Conservation (phyloP, 2,113 vertebrate genomes). For the Diglossa brunneiventris region DNA sequence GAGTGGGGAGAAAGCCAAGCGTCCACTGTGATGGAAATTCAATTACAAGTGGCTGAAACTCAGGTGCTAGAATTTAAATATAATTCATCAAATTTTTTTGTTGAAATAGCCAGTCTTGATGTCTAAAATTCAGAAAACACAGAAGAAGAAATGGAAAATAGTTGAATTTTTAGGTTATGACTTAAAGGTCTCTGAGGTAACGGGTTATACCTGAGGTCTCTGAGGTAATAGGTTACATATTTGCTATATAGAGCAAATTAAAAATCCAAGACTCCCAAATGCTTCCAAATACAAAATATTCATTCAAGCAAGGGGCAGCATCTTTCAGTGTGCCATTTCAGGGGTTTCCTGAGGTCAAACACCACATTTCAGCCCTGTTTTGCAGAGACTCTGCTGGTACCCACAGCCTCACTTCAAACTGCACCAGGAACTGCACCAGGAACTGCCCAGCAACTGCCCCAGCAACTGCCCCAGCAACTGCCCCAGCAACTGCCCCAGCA, state of each 20-base stretch:
- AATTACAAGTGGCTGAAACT: not conserved
- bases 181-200: not conserved
- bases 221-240: not conserved
- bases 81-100: not conserved
- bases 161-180: not conserved
- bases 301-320: not conserved
- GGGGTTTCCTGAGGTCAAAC: not conserved
- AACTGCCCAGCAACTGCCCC: not conserved
- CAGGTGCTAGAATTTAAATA: not conserved
- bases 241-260: not conserved
- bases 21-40: not conserved
- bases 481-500: too few species aligned
- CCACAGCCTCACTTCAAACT: not conserved
- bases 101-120: not conserved
- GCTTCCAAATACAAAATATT: not conserved
- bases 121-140: not conserved
- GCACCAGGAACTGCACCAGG: not conserved
- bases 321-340: not conserved
- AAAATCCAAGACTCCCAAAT: not conserved
- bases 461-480: not conserved
- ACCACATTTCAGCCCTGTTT: accelerated
- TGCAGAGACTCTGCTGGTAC: not conserved
- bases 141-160: not conserved
- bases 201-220: not conserved
- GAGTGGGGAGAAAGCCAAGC: not conserved